Evolutionary conservation across 2,888 invertebrate genomes (phyloP), one percentile per base, ranked within the genome.

Genomic region (Pheosia gnoma): DNA sequence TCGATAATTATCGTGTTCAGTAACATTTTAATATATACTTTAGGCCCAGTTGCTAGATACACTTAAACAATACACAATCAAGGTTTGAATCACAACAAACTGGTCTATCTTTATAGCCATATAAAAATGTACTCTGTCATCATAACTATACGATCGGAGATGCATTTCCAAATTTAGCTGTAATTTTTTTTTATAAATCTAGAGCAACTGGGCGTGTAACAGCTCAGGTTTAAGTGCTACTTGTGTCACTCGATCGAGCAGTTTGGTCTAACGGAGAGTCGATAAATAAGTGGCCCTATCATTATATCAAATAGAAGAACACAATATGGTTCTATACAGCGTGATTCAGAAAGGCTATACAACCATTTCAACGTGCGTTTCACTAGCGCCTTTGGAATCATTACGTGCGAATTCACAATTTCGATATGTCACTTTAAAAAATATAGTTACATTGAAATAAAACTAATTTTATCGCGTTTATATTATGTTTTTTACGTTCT

Each of bases 21-120:
- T 60, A 59, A 54, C 68, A 71, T 62, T 60, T 64, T 45, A 60
- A 63, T 66, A 65, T 51, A 65, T 63, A 66, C 60, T 68, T 72
- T 57, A 68, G 55, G 72, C 77, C 75, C 75, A 77, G 75, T 74
- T 70, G 71, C 75, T 72, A 77, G 62, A 57, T 69, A 59, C n/a
- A 59, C 55, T 45, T 10, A 65, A 64, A 60, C 59, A 68, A 65
- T 62, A 72, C 62, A 66, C 66, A 41, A 25, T 13, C n/a, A 56
- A 10, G 56, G 39, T 54, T 5, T 11, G 41, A 41, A 7, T 54
- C 51, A 25, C 53, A 53, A 53, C 37, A 53, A 53, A 53, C 53
- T 53, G 37, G 53, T 37, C 37, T 38, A 3, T 53, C 25, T 53
- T 53, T 36, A 53, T 53, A 37, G 53, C 53, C 53, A 36, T 52